These are phyloP conservation scores for Actias luna DNA, from an alignment of 2,888 invertebrate genomes.

Conservation along the genomic window DNA sequence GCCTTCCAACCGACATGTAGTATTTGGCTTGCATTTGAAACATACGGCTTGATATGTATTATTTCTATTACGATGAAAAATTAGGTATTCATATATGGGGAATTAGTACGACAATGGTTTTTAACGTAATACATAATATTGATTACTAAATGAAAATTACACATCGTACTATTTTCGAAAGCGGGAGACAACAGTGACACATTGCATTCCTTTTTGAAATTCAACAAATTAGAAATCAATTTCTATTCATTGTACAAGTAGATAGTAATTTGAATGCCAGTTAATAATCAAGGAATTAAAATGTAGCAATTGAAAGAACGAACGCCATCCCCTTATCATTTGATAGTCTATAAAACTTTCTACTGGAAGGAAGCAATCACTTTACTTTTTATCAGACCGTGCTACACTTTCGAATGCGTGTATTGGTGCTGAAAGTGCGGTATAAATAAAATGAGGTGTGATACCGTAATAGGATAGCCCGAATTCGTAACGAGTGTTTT, in stretches of 20 bases:
- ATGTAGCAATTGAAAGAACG: slow-evolving; percentile 14
- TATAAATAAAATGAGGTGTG: slow-evolving; percentile 30
- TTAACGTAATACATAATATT: too few species aligned
- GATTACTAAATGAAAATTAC: too few species aligned
- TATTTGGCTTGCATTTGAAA: not conserved
- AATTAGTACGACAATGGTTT: too few species aligned
- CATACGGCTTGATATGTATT: not conserved
- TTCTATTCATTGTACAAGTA: slow-evolving; percentile 30
- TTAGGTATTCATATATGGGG: not conserved
- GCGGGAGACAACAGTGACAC: not conserved
- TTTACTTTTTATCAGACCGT: slow-evolving; percentile 32
- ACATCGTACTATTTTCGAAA: not conserved
- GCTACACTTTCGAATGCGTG: slow-evolving; percentile 41
- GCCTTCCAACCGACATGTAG: slow-evolving; percentile 7
- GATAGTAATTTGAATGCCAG: slow-evolving; percentile 37
- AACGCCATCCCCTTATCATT: slow-evolving; percentile 25
- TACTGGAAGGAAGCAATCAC: slow-evolving; percentile 52
- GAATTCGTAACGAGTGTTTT: slow-evolving; percentile 15
- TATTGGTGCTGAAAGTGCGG: slow-evolving; percentile 30
- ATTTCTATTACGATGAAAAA: not conserved
- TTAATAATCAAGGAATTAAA: slow-evolving; percentile 22
- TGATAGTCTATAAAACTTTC: slow-evolving; percentile 36
- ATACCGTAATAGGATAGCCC: slow-evolving; percentile 21
- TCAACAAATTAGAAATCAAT: not conserved
- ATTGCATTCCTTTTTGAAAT: not conserved